A percentile compares a stretch with the other conserved stretches of the same genome.
Evolutionary conservation across 1,140 invertebrate genomes (phyloP).

Genomic region (Vanessa atalanta): DNA sequence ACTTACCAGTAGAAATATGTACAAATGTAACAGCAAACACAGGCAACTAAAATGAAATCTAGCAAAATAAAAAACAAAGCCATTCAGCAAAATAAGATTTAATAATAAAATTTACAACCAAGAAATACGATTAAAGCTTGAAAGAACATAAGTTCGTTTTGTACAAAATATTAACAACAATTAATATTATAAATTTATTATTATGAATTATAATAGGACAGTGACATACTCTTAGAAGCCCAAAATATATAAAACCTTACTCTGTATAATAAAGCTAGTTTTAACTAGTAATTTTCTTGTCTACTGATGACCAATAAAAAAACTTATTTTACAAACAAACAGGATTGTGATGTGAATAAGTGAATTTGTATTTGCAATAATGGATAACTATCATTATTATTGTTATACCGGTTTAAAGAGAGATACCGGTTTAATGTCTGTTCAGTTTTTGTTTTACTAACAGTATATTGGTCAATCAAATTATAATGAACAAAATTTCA

Average conservation of each 20-base stretch:
- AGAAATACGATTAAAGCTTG: slow-evolving; percentile 75
- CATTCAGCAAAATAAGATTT: slow-evolving; percentile 75
- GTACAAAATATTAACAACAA: slow-evolving; percentile 58
- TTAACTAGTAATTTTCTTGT: background rate
- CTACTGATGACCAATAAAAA: no score
- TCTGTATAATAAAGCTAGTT: background rate
- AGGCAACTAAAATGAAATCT: slow-evolving; percentile 54
- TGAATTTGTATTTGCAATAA: no score
- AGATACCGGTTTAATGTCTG: no score
- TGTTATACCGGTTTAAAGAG: no score
- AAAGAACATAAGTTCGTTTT: slow-evolving; percentile 70
- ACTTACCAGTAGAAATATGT: slow-evolving; percentile 54
- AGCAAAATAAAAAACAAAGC: slow-evolving; percentile 71
- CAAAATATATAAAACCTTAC: background rate
- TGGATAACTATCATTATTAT: no score
- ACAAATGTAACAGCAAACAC: slow-evolving; percentile 51
- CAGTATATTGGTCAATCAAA: no score
- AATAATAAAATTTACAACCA: slow-evolving; percentile 80
- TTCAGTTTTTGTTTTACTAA: no score
- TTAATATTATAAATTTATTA: slow-evolving; percentile 16
- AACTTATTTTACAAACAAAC: no score
- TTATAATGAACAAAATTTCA: no score
- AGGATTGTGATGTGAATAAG: no score
- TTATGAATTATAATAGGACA: slow-evolving; percentile 15
- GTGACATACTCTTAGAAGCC: slow-evolving; percentile 11